Conservation (phyloP, 2,113 vertebrate species). For the Paralichthys olivaceus region DNA sequence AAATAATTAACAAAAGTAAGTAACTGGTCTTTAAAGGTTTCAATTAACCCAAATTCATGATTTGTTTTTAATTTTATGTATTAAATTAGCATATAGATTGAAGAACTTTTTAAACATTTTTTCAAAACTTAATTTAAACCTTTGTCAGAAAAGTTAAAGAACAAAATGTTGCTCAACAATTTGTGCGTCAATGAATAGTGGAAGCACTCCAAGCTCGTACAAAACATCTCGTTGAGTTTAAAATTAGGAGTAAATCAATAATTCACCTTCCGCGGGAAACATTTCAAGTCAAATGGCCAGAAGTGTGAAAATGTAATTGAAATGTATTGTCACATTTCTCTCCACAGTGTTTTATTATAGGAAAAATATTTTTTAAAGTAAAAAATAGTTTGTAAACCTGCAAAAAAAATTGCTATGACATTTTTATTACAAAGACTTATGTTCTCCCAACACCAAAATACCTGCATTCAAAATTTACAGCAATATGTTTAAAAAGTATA, state of each 20-base stretch:
- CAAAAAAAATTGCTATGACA: too few species aligned
- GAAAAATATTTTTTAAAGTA: too few species aligned
- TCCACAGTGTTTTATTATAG: too few species aligned
- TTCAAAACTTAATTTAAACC: background rate
- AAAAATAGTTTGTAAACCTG: too few species aligned
- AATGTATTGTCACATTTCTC: too few species aligned
- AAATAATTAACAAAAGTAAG: conserved; percentile 1
- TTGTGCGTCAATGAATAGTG: background rate
- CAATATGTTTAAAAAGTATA: too few species aligned
- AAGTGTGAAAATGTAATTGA: too few species aligned
- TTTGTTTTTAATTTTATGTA: background rate
- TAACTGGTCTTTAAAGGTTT: background rate
- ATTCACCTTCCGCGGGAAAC: background rate
- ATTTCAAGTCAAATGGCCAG: too few species aligned
- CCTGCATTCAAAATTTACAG: too few species aligned
- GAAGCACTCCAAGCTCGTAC: background rate
- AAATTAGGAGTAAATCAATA: background rate
- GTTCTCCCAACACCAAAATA: too few species aligned
- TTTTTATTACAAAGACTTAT: too few species aligned
- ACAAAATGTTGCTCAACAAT: background rate
- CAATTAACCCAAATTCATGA: background rate
- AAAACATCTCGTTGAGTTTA: background rate
- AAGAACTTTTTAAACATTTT: background rate
- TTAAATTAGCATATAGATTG: background rate
- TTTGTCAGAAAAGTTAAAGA: background rate